These are phyloP conservation scores for Tapera naevia DNA, from an alignment of 2,797 vertebrate species.

Conservation along the genomic window DNA sequence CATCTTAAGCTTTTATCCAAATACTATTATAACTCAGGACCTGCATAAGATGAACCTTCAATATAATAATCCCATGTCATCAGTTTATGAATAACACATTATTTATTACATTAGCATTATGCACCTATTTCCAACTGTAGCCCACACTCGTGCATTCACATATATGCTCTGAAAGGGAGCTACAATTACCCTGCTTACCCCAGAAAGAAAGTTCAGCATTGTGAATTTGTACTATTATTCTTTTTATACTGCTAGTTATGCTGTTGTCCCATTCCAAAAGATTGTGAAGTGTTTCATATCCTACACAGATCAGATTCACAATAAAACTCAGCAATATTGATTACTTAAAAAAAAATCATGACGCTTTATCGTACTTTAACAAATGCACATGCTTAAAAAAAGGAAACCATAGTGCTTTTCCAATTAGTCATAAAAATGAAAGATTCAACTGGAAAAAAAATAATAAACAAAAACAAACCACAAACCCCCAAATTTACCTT, in stretches of 20 bases:
- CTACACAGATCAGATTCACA: background rate
- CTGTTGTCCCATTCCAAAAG: background rate
- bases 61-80: background rate
- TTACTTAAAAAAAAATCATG: background rate
- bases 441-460: background rate
- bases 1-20: background rate
- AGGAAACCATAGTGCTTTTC: background rate
- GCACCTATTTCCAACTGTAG: background rate
- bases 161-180: background rate
- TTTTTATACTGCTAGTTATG: background rate
- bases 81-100: background rate
- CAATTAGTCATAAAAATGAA: background rate
- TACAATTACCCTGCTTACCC: background rate
- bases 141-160: background rate
- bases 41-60: background rate
- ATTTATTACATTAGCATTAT: background rate
- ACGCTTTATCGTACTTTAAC: background rate
- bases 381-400: background rate
- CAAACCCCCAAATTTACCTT: background rate
- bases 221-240: background rate
- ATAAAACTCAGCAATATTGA: background rate
- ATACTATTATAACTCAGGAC: background rate
- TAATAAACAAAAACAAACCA: background rate
- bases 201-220: background rate
- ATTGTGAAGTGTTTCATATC: background rate